Evolutionary conservation across 2,113 vertebrate species (phyloP).

Genomic region (Cottus gobio): DNA sequence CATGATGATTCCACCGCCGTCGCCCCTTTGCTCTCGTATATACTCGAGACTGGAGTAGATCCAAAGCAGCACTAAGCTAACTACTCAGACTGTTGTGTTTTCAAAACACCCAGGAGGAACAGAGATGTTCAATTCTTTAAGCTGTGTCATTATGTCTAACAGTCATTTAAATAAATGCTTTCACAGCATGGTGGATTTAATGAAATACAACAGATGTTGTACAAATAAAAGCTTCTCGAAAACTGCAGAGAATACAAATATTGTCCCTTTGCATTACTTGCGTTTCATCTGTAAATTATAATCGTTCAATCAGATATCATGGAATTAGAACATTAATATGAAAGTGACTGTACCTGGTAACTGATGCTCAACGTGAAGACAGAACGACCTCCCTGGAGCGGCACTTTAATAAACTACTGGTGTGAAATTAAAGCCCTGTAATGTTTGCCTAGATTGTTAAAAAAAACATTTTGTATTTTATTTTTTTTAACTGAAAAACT

Average conservation of each 20-base stretch:
- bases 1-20: constrained; percentile 55
- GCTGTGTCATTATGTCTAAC: constrained; percentile 44
- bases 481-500: not conserved
- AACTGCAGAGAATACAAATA: constrained; percentile 9
- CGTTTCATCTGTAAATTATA: not conserved
- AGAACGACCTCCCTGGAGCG: constrained; percentile 19
- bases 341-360: not conserved
- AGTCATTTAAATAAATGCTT: constrained; percentile 24
- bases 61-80: constrained; percentile 40
- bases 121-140: constrained; percentile 29
- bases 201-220: constrained; percentile 22
- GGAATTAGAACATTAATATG: constrained; percentile 6
- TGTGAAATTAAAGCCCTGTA: constrained; percentile 17
- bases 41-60: constrained; percentile 29
- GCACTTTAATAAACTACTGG: constrained; percentile 15
- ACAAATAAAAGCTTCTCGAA: constrained; percentile 10
- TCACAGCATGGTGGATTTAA: constrained; percentile 1
- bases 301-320: constrained; percentile 1
- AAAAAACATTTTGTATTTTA: not conserved
- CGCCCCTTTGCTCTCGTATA: constrained; percentile 55
- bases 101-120: constrained; percentile 49
- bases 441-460: not conserved
- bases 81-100: constrained; percentile 44
- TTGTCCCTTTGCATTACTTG: not conserved
- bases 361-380: constrained; percentile 16